Base-by-base conservation (phyloP, 2,113 vertebrate species). In the Tragulus kanchil region DNA sequence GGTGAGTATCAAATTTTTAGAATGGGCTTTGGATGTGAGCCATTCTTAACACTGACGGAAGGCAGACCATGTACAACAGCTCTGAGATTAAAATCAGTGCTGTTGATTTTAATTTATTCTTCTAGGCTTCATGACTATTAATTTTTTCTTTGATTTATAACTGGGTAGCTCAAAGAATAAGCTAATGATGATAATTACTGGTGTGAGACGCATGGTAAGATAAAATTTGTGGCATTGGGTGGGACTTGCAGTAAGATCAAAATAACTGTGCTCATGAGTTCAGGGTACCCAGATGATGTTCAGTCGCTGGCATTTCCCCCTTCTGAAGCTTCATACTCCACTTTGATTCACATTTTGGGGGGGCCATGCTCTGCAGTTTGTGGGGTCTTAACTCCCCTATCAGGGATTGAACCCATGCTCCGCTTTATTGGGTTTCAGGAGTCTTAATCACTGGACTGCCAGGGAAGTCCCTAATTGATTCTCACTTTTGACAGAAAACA, bases 101-200 rank as follows among this genome's bases (percentile, higher is more conserved):
- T 86, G 31, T 31, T 69, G 65, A 67, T 93, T 85, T 90, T 73
- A 88, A 91, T 36, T 77, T 54, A 82, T 7, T 61, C 61, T 88
- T 85, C 71, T 64, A 19, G 48, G 52, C 69, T 86, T 87, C 77
- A 93, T 45, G 92, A 77, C 54, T 56, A 75, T 84, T 73, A 19
- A 67, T 48, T 82, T 87, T 83, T 85, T 50, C 48, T 85, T 87
- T 93, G 26, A 25, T 79, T 94, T 94, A 3, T 31, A 87, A 77
- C 31, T 93, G 6, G 23, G 10, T 82, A 36, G 31, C 67, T 94
- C 13, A 79, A 73, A 69, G 52, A 83, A 17, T 25, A 92, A 54
- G 5, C 28, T 50, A 58, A 73, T 26, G n/a, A 56, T 28, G 19
- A 17, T 69, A 77, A 93, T 85, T 79, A 67, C 28, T 36, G 73